A percentile compares a stretch with the other conserved stretches of the same genome.
Conservation (phyloP, 1,140 invertebrate species). For the Meteorus sp. region DNA sequence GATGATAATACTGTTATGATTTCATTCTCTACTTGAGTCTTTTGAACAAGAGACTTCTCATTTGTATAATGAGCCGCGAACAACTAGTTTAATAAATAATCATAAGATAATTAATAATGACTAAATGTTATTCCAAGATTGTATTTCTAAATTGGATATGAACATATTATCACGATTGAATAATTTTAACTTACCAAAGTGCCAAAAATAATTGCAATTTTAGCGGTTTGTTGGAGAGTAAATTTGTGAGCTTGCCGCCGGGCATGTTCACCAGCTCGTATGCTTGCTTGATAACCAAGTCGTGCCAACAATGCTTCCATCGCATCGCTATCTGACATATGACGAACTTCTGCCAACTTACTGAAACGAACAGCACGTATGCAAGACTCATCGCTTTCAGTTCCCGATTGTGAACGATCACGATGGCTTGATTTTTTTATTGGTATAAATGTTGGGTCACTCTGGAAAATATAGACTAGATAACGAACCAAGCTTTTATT, state of each 20-base stretch:
- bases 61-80: slow-evolving; percentile 81
- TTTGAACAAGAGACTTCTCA: slow-evolving; percentile 77
- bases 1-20: slow-evolving; percentile 82
- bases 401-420: slow-evolving; percentile 71
- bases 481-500: slow-evolving; percentile 62
- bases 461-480: slow-evolving; percentile 58
- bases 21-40: slow-evolving; percentile 73
- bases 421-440: slow-evolving; percentile 72
- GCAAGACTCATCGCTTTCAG: slow-evolving; percentile 82
- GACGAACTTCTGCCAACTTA: slow-evolving; percentile 81
- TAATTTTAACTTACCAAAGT: slow-evolving; percentile 66
- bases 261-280: slow-evolving; percentile 72
- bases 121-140: background rate
- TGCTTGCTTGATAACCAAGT: slow-evolving; percentile 80
- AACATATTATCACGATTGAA: slow-evolving; percentile 9
- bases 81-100: slow-evolving; percentile 66
- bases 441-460: slow-evolving; percentile 81
- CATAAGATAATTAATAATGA: background rate
- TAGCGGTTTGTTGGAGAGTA: slow-evolving; percentile 70
- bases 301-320: slow-evolving; percentile 81
- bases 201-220: slow-evolving; percentile 77
- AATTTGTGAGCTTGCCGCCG: slow-evolving; percentile 70
- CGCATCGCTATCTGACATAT: slow-evolving; percentile 80
- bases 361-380: slow-evolving; percentile 78
- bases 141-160: background rate